Percentiles rank a stretch among this genome's conserved stretches.
These are phyloP conservation scores for Cynoglossus semilaevis DNA, from an alignment of 2,113 vertebrate genomes.

Conservation along the genomic window DNA sequence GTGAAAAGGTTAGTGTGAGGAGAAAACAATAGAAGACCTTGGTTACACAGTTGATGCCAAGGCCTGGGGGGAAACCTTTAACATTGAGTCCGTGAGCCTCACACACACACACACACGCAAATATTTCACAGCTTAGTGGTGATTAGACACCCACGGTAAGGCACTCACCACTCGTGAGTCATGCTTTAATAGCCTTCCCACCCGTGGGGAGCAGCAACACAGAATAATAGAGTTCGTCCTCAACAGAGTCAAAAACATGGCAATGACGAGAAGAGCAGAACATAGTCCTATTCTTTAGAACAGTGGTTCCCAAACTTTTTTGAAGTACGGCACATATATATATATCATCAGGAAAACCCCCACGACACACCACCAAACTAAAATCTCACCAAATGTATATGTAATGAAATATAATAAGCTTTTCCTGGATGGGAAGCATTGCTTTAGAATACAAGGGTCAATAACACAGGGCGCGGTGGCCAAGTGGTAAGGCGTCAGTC, in stretches of 20 bases:
- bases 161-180: constrained; percentile 49
- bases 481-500: no score
- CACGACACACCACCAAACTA: no score
- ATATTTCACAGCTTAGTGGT: constrained; percentile 17
- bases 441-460: no score
- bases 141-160: constrained; percentile 45
- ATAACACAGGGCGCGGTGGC: no score
- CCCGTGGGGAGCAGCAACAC: constrained; percentile 25
- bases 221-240: constrained; percentile 17
- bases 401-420: no score
- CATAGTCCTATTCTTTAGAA: no score
- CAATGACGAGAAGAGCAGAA: constrained; percentile 14
- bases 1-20: constrained; percentile 25
- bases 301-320: no score
- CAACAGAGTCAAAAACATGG: neutral
- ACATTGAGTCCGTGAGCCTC: constrained; percentile 16
- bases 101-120: constrained; percentile 12
- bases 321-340: no score
- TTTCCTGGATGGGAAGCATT: no score
- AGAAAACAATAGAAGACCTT: constrained; percentile 18
- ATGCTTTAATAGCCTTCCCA: constrained; percentile 43
- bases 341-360: no score
- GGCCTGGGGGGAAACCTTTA: constrained; percentile 14
- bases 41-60: constrained; percentile 14
- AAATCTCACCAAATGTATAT: no score